Evolutionary conservation across 2,888 invertebrate species (phyloP).

Genomic region (Oxyteleia sp.): DNA sequence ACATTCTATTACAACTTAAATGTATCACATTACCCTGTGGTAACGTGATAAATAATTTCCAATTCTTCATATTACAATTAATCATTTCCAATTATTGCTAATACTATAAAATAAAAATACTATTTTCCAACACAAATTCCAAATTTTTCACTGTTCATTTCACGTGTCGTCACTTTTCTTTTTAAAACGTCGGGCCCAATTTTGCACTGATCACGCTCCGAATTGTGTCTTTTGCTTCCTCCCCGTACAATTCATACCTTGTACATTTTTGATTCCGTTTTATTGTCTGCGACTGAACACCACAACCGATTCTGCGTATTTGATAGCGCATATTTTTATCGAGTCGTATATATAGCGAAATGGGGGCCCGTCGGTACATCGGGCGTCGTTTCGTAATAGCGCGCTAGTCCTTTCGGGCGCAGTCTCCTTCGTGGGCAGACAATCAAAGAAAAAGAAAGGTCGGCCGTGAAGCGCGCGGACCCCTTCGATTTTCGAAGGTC

Average conservation of each 20-base stretch:
- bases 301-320: constrained; percentile 63
- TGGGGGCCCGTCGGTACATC: constrained; percentile 37
- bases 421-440: no score
- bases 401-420: no score
- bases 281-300: constrained; percentile 43
- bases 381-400: constrained; percentile 59
- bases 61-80: no score
- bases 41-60: no score
- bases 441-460: no score
- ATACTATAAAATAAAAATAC: no score
- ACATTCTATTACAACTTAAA: no score
- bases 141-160: constrained; percentile 4
- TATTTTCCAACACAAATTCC: constrained; percentile 1
- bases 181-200: no score
- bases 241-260: constrained; percentile 63
- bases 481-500: no score
- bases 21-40: no score
- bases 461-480: no score
- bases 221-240: neutral
- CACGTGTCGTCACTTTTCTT: neutral
- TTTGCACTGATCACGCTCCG: neutral
- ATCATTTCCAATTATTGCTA: no score
- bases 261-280: constrained; percentile 66
- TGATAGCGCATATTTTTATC: constrained; percentile 54
- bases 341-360: constrained; percentile 73